Percentiles rank a stretch among this genome's conserved stretches.
phyloP scores from a whole-genome alignment of 1,140 invertebrate species.

The Panonychus citri region DNA sequence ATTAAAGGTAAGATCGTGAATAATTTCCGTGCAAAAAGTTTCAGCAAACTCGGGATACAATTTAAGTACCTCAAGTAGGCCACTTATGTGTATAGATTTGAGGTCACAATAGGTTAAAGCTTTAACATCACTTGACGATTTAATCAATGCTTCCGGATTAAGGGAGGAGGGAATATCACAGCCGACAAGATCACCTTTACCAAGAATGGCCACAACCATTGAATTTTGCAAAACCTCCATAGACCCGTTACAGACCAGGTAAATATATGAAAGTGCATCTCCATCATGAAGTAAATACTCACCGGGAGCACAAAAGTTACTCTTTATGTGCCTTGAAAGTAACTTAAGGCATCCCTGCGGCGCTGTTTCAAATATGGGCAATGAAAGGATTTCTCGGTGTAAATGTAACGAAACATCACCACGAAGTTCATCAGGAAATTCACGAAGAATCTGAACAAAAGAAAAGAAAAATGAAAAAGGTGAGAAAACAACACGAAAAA shows the following conservation, averaged over 20 bases:
- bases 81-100: slow-evolving; percentile 73
- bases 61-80: slow-evolving; percentile 62
- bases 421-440: slow-evolving; percentile 81
- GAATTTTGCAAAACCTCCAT: slow-evolving; percentile 96
- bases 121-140: slow-evolving; percentile 79
- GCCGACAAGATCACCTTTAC: slow-evolving; percentile 93
- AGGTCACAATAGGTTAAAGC: slow-evolving; percentile 85
- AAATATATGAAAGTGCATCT: slow-evolving; percentile 82
- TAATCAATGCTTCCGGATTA: slow-evolving; percentile 49
- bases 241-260: slow-evolving; percentile 87
- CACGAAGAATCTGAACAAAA: slow-evolving; percentile 54
- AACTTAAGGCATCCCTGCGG: slow-evolving; percentile 69
- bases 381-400: slow-evolving; percentile 71
- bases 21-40: slow-evolving; percentile 74
- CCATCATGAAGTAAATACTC: slow-evolving; percentile 85
- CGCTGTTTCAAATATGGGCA: slow-evolving; percentile 78
- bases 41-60: slow-evolving; percentile 76
- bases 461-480: not conserved
- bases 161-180: slow-evolving; percentile 45
- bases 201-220: slow-evolving; percentile 93
- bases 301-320: slow-evolving; percentile 82
- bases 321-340: slow-evolving; percentile 62
- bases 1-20: slow-evolving; percentile 85
- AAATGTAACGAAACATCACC: slow-evolving; percentile 87
- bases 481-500: slow-evolving; percentile 25